A percentile compares a stretch with the other conserved stretches of the same genome.
These are phyloP conservation scores for Oryzias javanicus DNA, from an alignment of 2,113 vertebrate genomes.

Conservation along the genomic window DNA sequence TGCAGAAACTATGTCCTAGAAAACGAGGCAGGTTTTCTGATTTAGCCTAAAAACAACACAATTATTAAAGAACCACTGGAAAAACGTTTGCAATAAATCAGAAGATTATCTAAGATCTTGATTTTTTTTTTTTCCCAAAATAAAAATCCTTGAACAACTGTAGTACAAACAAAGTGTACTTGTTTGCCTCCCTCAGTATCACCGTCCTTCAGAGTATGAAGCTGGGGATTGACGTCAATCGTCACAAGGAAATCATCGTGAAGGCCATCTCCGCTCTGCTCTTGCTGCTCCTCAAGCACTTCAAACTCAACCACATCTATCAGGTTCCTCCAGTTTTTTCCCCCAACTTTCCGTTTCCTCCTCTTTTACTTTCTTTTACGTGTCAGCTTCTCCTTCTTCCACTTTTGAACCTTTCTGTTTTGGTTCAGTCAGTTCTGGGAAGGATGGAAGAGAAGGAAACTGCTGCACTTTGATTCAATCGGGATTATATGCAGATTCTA, in stretches of 20 bases:
- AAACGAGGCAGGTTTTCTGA: too few relatives aligned
- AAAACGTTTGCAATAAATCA: too few relatives aligned
- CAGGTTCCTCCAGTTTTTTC: slow-evolving; percentile 77
- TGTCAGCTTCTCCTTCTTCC: not conserved
- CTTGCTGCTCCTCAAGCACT: slow-evolving; percentile 93
- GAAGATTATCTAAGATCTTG: not conserved
- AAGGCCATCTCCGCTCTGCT: slow-evolving; percentile 92
- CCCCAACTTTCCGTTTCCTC: not conserved
- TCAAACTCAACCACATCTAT: slow-evolving; percentile 95
- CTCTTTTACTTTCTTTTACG: not conserved
- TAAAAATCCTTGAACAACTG: not conserved
- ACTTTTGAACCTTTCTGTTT: not conserved
- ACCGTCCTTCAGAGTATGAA: slow-evolving; percentile 99
- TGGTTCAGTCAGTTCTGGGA: not conserved
- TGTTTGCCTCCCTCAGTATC: slow-evolving; percentile 74
- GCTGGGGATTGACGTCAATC: slow-evolving; percentile 93
- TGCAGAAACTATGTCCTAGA: too few relatives aligned
- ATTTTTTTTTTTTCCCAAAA: not conserved
- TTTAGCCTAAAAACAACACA: too few relatives aligned
- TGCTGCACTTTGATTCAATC: not conserved
- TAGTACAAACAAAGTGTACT: not conserved
- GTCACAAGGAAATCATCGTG: slow-evolving; percentile 97
- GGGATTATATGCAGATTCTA: not conserved
- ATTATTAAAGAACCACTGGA: not conserved
- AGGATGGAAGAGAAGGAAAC: slow-evolving; percentile 5